A percentile compares a stretch with the other conserved stretches of the same genome.
Evolutionary conservation across 2,113 vertebrate genomes (phyloP).

Genomic region (Tenebrosternarchus preto): DNA sequence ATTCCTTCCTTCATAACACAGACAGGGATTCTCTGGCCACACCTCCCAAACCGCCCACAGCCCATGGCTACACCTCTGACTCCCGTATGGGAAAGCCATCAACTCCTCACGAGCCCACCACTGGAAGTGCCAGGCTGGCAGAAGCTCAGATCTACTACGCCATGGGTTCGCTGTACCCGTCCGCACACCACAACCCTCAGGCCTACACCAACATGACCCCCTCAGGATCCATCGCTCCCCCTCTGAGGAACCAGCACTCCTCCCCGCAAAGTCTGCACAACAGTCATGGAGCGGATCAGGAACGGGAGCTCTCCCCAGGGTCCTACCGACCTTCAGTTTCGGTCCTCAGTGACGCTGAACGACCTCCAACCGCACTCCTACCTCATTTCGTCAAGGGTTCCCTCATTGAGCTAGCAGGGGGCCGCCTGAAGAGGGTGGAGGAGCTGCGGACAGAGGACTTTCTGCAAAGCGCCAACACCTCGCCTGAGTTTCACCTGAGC

Average conservation of each 20-base stretch:
- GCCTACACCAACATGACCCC: slow-evolving; percentile 64
- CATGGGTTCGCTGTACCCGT: slow-evolving; percentile 63
- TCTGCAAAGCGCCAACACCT: slow-evolving; percentile 72
- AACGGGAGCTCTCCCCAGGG: slow-evolving; percentile 61
- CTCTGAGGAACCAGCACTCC: slow-evolving; percentile 68
- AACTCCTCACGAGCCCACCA: slow-evolving; percentile 61
- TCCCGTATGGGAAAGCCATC: slow-evolving; percentile 60
- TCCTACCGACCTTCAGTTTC: slow-evolving; percentile 49
- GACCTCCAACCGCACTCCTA: slow-evolving; percentile 72
- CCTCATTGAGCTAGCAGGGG: slow-evolving; percentile 76
- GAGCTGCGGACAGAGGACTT: slow-evolving; percentile 79
- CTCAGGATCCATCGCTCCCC: slow-evolving; percentile 68
- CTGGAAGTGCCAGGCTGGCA: slow-evolving; percentile 60
- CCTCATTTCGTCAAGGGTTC: slow-evolving; percentile 81
- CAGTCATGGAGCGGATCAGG: slow-evolving; percentile 67
- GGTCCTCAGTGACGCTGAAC: slow-evolving; percentile 57
- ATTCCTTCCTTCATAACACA: slow-evolving; percentile 72
- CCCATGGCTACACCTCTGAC: slow-evolving; percentile 65
- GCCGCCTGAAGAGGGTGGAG: slow-evolving; percentile 76
- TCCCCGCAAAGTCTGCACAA: slow-evolving; percentile 67
- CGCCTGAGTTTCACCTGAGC: slow-evolving; percentile 78
- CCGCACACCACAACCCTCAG: slow-evolving; percentile 53
- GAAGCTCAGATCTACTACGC: slow-evolving; percentile 76
- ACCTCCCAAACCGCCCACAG: slow-evolving; percentile 60
- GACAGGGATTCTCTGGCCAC: slow-evolving; percentile 62